Conservation (phyloP, 2,113 vertebrate species). For the Gambusia holbrooki region DNA sequence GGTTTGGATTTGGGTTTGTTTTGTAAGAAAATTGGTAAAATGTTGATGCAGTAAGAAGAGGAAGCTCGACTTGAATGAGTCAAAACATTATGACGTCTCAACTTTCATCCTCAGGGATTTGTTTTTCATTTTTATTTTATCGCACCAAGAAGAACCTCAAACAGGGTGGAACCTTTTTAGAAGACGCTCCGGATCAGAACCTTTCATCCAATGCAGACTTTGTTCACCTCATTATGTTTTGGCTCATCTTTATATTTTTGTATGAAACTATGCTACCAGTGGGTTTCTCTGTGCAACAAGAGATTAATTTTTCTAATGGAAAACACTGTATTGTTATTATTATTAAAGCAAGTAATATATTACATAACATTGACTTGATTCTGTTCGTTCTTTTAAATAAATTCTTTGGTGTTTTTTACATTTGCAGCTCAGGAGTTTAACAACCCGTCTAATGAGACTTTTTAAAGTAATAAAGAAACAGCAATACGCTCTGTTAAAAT, state of each 20-base stretch:
- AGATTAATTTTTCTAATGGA: slow-evolving; percentile 44
- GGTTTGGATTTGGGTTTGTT: slow-evolving; percentile 33
- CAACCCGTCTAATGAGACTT: too few species aligned
- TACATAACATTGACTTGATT: neutral
- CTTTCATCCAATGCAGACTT: neutral
- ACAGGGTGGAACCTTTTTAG: neutral
- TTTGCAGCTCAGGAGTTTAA: neutral
- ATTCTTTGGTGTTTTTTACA: neutral
- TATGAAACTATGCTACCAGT: slow-evolving; percentile 33
- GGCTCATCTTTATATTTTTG: slow-evolving; percentile 5
- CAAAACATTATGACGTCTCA: neutral
- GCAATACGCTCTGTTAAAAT: neutral
- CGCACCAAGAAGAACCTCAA: neutral
- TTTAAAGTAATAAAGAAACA: neutral
- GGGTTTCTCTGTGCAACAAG: slow-evolving; percentile 46
- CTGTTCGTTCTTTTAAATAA: neutral
- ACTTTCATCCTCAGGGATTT: neutral
- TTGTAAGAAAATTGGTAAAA: neutral
- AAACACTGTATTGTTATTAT: slow-evolving; percentile 33
- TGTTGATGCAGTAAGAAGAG: slow-evolving; percentile 2
- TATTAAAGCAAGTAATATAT: slow-evolving; percentile 74
- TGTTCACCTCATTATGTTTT: slow-evolving; percentile 8
- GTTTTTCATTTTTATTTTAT: neutral
- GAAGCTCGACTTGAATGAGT: neutral
- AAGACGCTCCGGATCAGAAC: neutral